Percentiles rank a stretch among this genome's conserved stretches.
Conservation (phyloP, 1,140 invertebrate genomes). For the Zelostemma sp. region DNA sequence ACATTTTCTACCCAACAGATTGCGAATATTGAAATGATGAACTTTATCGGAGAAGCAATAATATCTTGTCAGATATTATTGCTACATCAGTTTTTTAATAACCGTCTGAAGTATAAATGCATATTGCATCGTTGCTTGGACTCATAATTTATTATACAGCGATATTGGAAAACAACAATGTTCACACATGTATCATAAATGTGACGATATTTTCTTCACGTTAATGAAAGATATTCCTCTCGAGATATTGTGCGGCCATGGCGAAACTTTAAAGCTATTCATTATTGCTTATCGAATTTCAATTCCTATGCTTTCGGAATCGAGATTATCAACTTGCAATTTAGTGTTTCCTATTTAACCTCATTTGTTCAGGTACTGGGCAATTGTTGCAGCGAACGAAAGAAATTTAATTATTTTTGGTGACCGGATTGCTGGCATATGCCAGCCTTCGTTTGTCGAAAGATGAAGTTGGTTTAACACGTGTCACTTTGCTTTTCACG, state of each 20-base stretch:
- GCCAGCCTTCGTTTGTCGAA: neutral
- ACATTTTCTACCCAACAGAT: too few species aligned
- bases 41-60: too few species aligned
- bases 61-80: too few species aligned
- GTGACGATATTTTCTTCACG: neutral
- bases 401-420: too few species aligned
- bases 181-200: neutral
- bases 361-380: too few species aligned
- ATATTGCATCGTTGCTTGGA: too few species aligned
- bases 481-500: neutral
- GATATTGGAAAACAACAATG: slow-evolving; percentile 1
- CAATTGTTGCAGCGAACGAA: too few species aligned
- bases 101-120: too few species aligned
- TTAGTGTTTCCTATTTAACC: neutral
- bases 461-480: neutral
- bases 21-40: too few species aligned
- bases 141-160: neutral
- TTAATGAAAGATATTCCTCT: slow-evolving; percentile 1
- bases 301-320: neutral
- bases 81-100: too few species aligned
- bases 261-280: neutral
- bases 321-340: neutral
- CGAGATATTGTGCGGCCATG: neutral
- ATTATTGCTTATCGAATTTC: neutral
- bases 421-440: too few species aligned